Evolutionary conservation across 2,113 vertebrate species (phyloP).

Genomic region (Cathartes aura): DNA sequence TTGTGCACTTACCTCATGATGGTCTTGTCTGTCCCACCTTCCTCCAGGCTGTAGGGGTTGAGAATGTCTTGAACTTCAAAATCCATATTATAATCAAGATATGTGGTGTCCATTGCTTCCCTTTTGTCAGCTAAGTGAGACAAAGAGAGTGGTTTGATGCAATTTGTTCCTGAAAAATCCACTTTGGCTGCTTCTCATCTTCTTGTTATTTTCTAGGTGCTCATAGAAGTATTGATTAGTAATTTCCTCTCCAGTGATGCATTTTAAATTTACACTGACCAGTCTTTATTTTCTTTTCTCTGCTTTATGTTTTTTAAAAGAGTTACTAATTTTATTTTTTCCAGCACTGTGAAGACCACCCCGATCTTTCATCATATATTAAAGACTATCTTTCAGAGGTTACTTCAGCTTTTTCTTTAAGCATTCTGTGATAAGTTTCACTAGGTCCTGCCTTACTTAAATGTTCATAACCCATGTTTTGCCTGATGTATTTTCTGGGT

Average conservation of each 20-base stretch:
- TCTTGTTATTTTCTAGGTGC: not conserved
- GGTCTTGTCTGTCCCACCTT: not conserved
- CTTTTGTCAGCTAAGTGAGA: not conserved
- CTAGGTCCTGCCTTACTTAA: not conserved
- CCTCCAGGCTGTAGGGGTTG: not conserved
- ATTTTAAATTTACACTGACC: not conserved
- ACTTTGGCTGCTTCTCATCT: not conserved
- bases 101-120: not conserved
- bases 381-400: not conserved
- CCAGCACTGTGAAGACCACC: not conserved
- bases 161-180: not conserved
- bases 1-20: not conserved
- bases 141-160: not conserved
- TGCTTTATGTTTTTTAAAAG: not conserved
- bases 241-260: not conserved
- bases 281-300: not conserved
- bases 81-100: not conserved
- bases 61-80: not conserved
- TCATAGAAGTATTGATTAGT: not conserved
- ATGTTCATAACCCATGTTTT: not conserved
- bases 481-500: not conserved
- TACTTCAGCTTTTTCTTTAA: not conserved
- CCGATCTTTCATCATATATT: not conserved
- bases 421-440: not conserved
- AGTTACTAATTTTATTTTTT: not conserved